phyloP scores from a whole-genome alignment of 2,888 invertebrate genomes.

The Amphipyra berbera region DNA sequence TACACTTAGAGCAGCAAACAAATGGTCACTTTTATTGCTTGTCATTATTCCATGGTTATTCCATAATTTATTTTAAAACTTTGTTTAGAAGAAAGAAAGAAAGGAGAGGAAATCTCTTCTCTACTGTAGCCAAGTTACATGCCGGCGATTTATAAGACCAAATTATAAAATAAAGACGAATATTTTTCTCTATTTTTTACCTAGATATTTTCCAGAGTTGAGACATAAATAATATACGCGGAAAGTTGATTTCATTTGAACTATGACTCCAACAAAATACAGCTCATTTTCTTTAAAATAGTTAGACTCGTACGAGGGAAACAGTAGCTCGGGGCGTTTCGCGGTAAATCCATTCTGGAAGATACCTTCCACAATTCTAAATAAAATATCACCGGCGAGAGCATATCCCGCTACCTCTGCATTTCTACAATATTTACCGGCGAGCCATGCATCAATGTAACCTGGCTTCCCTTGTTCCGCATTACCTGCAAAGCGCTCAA shows the following conservation, averaged over 20 bases:
- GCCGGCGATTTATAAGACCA: background rate
- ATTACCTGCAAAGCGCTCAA: slow-evolving; percentile 44
- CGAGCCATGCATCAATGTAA: slow-evolving; percentile 44
- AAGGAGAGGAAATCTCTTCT: no score
- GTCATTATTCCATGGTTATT: no score
- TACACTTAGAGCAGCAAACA: no score
- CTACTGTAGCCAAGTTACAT: no score
- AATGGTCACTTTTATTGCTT: no score
- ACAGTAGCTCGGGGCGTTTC: slow-evolving; percentile 53
- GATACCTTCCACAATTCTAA: slow-evolving; percentile 60
- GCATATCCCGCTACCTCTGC: slow-evolving; percentile 34
- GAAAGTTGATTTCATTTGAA: slow-evolving; percentile 47
- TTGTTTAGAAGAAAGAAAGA: no score
- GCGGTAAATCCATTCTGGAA: slow-evolving; percentile 55
- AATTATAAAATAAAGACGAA: slow-evolving; percentile 25
- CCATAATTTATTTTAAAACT: no score
- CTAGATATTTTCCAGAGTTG: slow-evolving; percentile 5
- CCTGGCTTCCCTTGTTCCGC: slow-evolving; percentile 24
- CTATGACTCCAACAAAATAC: slow-evolving; percentile 38
- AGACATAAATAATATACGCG: slow-evolving; percentile 36
- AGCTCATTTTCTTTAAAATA: slow-evolving; percentile 56
- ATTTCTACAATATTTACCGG: slow-evolving; percentile 58
- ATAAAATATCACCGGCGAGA: slow-evolving; percentile 66
- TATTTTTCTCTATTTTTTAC: slow-evolving; percentile 6
- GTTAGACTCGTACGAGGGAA: slow-evolving; percentile 46